phyloP scores from a whole-genome alignment of 2,113 vertebrate genomes.

The Triplophysa siluroides region DNA sequence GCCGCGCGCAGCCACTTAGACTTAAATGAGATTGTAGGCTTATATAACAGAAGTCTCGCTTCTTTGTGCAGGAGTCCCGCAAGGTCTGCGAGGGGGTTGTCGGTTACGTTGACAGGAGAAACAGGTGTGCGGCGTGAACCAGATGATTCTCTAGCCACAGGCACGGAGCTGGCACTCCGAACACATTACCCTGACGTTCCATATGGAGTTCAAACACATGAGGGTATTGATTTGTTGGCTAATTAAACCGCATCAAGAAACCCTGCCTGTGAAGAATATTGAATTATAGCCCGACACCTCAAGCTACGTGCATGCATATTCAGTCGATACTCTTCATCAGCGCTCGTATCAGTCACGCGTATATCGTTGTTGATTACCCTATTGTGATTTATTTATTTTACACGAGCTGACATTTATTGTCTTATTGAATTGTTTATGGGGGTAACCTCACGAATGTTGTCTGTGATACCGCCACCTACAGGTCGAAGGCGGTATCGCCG shows the following conservation, averaged over 20 bases:
- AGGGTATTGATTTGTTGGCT: slow-evolving; percentile 53
- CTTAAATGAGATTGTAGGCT: slow-evolving; percentile 38
- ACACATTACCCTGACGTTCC: slow-evolving; percentile 35
- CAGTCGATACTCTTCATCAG: slow-evolving; percentile 9
- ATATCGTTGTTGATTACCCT: slow-evolving; percentile 18
- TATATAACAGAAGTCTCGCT: slow-evolving; percentile 12
- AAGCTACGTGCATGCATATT: slow-evolving; percentile 13
- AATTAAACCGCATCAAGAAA: slow-evolving; percentile 49
- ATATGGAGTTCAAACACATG: slow-evolving; percentile 45
- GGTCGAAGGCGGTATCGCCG: neutral
- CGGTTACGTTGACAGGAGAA: slow-evolving; percentile 12
- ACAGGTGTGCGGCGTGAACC: slow-evolving; percentile 13
- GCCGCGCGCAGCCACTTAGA: slow-evolving; percentile 4
- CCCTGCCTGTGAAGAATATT: slow-evolving; percentile 44
- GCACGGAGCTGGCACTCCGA: slow-evolving; percentile 14
- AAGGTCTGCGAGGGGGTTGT: slow-evolving; percentile 22
- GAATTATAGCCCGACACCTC: slow-evolving; percentile 33
- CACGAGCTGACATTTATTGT: slow-evolving; percentile 24
- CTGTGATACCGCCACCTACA: neutral
- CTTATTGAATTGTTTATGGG: slow-evolving; percentile 4
- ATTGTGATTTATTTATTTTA: slow-evolving; percentile 34
- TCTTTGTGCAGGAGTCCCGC: slow-evolving; percentile 9
- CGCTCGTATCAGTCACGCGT: slow-evolving; percentile 30
- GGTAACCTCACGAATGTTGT: neutral
- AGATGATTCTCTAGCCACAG: slow-evolving; percentile 26